Conservation (phyloP, 2,797 vertebrate species). For the Dipus sagitta region DNA sequence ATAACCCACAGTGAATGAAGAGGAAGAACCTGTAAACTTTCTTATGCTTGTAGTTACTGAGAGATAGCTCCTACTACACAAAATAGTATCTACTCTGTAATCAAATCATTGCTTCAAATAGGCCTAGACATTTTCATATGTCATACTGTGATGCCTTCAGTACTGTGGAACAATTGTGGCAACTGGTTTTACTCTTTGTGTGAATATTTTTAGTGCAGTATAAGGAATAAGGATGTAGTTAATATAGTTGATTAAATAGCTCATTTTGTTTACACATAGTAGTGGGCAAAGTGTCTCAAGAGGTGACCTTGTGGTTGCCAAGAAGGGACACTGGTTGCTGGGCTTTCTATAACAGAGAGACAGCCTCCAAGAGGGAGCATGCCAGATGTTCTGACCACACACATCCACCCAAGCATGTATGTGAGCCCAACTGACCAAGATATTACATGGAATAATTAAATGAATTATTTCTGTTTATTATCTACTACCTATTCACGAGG, state of each 20-base stretch:
- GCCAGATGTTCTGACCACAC: background rate
- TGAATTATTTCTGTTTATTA: background rate
- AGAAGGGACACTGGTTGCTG: background rate
- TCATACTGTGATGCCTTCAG: background rate
- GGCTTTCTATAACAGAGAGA: background rate
- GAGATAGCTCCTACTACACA: background rate
- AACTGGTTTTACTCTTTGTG: background rate
- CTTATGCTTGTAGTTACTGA: accelerated
- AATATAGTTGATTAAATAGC: background rate
- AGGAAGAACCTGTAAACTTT: background rate
- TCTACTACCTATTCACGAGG: background rate
- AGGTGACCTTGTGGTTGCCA: background rate
- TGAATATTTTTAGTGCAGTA: background rate
- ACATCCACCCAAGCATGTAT: background rate
- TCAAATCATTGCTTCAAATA: background rate
- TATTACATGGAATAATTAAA: accelerated
- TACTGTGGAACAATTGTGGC: background rate
- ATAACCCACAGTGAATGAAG: too few species aligned
- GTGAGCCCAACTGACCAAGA: background rate
- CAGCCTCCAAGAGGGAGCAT: background rate
- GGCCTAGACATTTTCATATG: background rate
- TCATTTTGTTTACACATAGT: conserved; percentile 56
- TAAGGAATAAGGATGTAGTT: background rate
- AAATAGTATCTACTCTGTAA: background rate
- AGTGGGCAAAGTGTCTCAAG: background rate